These are phyloP conservation scores for Enteromius viviparus DNA, from an alignment of 2,797 vertebrate species.

Conservation along the genomic window DNA sequence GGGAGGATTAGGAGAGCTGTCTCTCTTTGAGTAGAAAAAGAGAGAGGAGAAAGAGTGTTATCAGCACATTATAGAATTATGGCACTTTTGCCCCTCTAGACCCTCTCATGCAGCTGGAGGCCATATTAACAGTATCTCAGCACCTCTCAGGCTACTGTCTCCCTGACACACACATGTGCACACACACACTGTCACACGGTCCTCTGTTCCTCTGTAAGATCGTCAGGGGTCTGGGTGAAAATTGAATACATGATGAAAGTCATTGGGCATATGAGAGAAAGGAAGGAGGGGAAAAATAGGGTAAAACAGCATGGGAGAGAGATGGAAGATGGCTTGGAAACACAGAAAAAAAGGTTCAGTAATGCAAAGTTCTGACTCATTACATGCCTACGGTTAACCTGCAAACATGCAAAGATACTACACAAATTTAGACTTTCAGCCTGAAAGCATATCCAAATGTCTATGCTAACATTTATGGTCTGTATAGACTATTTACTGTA, in stretches of 20 bases:
- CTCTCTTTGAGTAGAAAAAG: slow-evolving; percentile 38
- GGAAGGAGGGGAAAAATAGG: slow-evolving; percentile 3
- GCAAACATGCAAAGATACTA: not conserved
- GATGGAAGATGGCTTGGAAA: slow-evolving; percentile 21
- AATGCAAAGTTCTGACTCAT: slow-evolving; percentile 6
- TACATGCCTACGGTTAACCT: not conserved
- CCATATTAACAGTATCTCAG: slow-evolving; percentile 49
- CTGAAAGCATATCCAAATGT: not conserved
- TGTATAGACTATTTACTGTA: not conserved
- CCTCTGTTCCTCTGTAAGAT: slow-evolving; percentile 21
- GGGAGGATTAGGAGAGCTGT: slow-evolving; percentile 27
- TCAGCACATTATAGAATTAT: slow-evolving; percentile 54
- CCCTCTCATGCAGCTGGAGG: slow-evolving; percentile 51
- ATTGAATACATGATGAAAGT: slow-evolving; percentile 46
- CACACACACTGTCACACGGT: slow-evolving; percentile 16
- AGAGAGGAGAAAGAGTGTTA: slow-evolving; percentile 49
- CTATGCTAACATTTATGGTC: not conserved
- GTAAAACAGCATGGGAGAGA: slow-evolving; percentile 3
- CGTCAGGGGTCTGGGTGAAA: slow-evolving; percentile 45
- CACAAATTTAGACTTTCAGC: not conserved
- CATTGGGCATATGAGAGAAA: slow-evolving; percentile 37
- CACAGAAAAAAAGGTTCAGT: not conserved
- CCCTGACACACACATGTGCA: slow-evolving; percentile 20
- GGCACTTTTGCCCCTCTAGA: slow-evolving; percentile 52
- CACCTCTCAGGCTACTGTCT: slow-evolving; percentile 36